Evolutionary conservation across 2,888 invertebrate species (phyloP), one percentile per base, ranked within the genome.

Genomic region (Mythimna albipuncta): DNA sequence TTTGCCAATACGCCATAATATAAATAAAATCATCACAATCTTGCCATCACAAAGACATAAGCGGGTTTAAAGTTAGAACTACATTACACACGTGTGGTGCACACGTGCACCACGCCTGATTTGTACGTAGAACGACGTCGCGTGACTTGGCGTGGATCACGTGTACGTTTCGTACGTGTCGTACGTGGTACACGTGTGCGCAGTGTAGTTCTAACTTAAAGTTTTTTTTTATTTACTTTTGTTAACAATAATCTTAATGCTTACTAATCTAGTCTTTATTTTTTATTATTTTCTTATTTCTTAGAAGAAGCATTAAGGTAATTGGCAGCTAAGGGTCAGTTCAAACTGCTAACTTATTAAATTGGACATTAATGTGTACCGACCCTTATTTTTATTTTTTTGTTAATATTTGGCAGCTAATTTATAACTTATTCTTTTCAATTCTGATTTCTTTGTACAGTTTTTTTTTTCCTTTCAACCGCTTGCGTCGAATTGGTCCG

Each of bases 251-350:
- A 85, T 81, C 77, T 82, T 89, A 89, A 87, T 88, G 88, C 88
- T 88, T 89, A 91, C 85, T 93, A 92, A 91, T 91, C 91, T 93
- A 93, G 91, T 91, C 90, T 63, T 87, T 70, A 79, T 76, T 74
- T 77, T 81, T 52, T 52, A 52, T 52, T 69, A 21, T 16, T 54
- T 85, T 83, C 64, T 75, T 69, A 59, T 69, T 78, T 81, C 75
- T 81, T 72, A 65, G 63, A 77, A 62, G 68, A 81, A 84, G 85
- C 83, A 83, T 87, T 84, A 84, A 84, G 81, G 66, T 81, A 79
- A 82, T 81, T 83, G 82, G 82, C 82, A 75, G 78, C 74, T 85
- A 68, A 75, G 67, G 68, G 79, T 69, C 59, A 65, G 58, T 1
- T 3, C 62, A 66, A 75, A 47, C 54, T 38, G 19, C 69, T 84